A percentile compares a stretch with the other conserved stretches of the same genome.
These are phyloP conservation scores for Perca fluviatilis DNA, from an alignment of 2,113 vertebrate species.

Conservation along the genomic window DNA sequence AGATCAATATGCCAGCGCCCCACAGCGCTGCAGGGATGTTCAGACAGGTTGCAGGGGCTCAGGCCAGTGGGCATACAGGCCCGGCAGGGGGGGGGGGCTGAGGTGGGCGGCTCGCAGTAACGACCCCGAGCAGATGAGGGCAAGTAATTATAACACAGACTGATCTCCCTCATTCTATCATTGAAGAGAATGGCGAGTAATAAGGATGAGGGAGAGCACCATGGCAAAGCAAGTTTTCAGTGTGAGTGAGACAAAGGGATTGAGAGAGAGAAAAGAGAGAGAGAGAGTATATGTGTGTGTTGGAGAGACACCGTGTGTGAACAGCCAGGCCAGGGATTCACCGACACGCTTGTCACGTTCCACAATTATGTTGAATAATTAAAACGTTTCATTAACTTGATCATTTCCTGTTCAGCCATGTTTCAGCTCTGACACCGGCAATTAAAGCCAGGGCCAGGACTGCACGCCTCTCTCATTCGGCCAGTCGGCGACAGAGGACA, in stretches of 20 bases:
- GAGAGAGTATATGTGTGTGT: constrained; percentile 4
- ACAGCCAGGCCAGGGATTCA: constrained; percentile 61
- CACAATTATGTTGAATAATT: constrained; percentile 80
- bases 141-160: constrained; percentile 74
- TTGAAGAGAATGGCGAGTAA: constrained; percentile 49
- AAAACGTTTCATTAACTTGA: constrained; percentile 80
- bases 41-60: constrained; percentile 61
- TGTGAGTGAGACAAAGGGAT: constrained; percentile 62
- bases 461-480: constrained; percentile 38
- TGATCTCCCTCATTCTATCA: constrained; percentile 59
- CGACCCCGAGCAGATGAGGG: constrained; percentile 75
- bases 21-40: constrained; percentile 47
- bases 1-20: constrained; percentile 51
- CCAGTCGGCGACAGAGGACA: constrained; percentile 35
- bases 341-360: constrained; percentile 67
- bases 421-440: constrained; percentile 64
- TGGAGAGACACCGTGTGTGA: constrained; percentile 37
- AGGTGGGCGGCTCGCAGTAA: constrained; percentile 44
- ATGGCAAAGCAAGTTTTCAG: constrained; percentile 52
- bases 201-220: constrained; percentile 60
- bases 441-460: constrained; percentile 57
- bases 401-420: constrained; percentile 75
- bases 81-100: not conserved
- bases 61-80: constrained; percentile 52
- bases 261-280: constrained; percentile 5